A percentile compares a stretch with the other conserved stretches of the same genome.
These are phyloP conservation scores for Lithophane socia DNA, from an alignment of 2,888 invertebrate genomes.

Conservation along the genomic window DNA sequence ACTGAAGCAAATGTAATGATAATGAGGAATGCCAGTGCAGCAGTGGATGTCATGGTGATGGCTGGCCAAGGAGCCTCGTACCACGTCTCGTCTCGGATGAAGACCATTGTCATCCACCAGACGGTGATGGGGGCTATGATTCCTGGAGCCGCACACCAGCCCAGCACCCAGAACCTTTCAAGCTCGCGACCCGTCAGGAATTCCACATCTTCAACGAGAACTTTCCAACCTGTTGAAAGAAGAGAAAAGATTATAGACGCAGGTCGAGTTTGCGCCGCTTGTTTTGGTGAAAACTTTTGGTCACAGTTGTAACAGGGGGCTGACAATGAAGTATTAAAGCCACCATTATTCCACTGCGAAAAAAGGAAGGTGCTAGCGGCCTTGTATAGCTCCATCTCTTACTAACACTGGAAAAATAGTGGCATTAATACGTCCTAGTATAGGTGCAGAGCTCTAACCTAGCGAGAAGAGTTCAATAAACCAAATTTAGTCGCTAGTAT, in stretches of 20 bases:
- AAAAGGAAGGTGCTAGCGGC: too few relatives aligned
- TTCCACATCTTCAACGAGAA: constrained; percentile 81
- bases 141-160: constrained; percentile 78
- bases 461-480: too few relatives aligned
- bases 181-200: constrained; percentile 78
- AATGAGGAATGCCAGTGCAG: constrained; percentile 60
- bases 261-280: background rate
- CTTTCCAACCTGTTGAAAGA: constrained; percentile 78
- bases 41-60: constrained; percentile 64
- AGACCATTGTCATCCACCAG: constrained; percentile 78
- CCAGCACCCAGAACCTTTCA: constrained; percentile 76
- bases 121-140: constrained; percentile 69
- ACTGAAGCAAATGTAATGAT: constrained; percentile 71
- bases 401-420: too few relatives aligned
- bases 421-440: too few relatives aligned
- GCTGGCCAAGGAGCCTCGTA: constrained; percentile 72
- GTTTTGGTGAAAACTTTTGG: background rate
- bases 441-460: background rate
- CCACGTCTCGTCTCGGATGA: constrained; percentile 68
- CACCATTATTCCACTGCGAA: too few relatives aligned
- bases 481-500: background rate
- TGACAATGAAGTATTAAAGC: too few relatives aligned
- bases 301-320: too few relatives aligned
- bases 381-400: too few relatives aligned
- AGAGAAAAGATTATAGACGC: background rate